Base-by-base conservation (phyloP, 2,113 vertebrate species). In the Eulemur macaco region DNA sequence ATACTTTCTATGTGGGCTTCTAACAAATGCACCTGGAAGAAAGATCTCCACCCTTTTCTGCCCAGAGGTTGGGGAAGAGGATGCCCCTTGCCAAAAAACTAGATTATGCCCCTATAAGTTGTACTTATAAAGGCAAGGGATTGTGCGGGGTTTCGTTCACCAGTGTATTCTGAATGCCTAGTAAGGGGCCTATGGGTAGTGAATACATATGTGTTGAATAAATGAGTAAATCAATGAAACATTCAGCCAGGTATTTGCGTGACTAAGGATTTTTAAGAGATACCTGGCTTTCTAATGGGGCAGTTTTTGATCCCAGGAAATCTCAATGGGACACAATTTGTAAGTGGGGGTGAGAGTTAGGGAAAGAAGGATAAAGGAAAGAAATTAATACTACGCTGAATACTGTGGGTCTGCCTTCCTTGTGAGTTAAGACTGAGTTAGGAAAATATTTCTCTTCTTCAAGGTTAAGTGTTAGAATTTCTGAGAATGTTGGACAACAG, bases 221-320 rank as follows among this genome's bases (percentile, higher is more conserved):
- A 95, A 94, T 69, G 56, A 92, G 54, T 76, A 18, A 50, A 47
- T 85, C 23, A 95, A 69, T 58, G 69, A 89, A 86, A 27, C 37
- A 85, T 74, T 69, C 25, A 91, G 23, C 17, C 81, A 4, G 7
- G 13, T 47, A 25, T 94, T 93, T 69, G 50, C 89, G n/a, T 68
- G 52, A 56, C 39, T 42, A 77, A 76, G 68, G 56, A 85, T 84
- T 87, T 92, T 96, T 50, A 58, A 89, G 56, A 71, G 7, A 52
- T 87, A 77, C 18, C 56, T 85, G 31, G 52, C 27, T 94, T 95
- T 37, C 42, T 89, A 47, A 80, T 45, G 47, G 39, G 18, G 52
- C 18, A 86, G 29, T 83, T 93, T 97, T 37, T 78, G 58, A 92
- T 66, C 9, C 64, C n/a, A 80, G 66, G 27, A 94, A 95, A 92